Percentiles rank a stretch among this genome's conserved stretches.
Evolutionary conservation across 2,888 invertebrate species (phyloP).

Genomic region (Incurvaria masculella): DNA sequence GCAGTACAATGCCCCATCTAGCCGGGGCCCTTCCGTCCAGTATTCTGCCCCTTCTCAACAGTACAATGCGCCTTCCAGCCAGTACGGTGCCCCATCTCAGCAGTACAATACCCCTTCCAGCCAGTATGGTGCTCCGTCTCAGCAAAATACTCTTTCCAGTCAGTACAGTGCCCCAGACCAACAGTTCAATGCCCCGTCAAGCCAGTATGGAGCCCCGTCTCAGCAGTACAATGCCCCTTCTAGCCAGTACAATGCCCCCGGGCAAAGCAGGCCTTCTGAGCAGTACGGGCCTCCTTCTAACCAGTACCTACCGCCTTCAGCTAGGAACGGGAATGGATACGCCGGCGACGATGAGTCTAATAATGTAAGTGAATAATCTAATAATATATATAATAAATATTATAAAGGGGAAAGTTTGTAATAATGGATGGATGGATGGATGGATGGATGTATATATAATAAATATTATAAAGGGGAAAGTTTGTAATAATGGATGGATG

Average conservation of each 20-base stretch:
- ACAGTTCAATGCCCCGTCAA: neutral
- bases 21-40: conserved; percentile 13
- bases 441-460: too few relatives aligned
- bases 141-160: neutral
- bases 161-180: neutral
- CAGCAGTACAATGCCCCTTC: conserved; percentile 22
- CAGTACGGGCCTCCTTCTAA: conserved; percentile 23
- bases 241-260: conserved; percentile 30
- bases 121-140: conserved; percentile 20
- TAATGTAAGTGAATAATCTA: conserved; percentile 22
- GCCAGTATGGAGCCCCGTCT: conserved; percentile 19
- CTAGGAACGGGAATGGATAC: conserved; percentile 15
- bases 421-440: too few relatives aligned
- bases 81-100: conserved; percentile 4
- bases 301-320: conserved; percentile 40
- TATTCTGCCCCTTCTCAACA: too few relatives aligned
- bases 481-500: too few relatives aligned
- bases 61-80: conserved; percentile 4
- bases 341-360: conserved; percentile 29
- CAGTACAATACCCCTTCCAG: conserved; percentile 3
- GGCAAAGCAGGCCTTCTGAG: conserved; percentile 12
- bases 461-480: too few relatives aligned
- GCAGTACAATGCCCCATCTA: conserved; percentile 11
- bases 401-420: too few relatives aligned
- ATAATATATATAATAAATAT: too few relatives aligned